These are phyloP conservation scores for Isurus oxyrinchus DNA, from an alignment of 2,113 vertebrate genomes.

Conservation along the genomic window DNA sequence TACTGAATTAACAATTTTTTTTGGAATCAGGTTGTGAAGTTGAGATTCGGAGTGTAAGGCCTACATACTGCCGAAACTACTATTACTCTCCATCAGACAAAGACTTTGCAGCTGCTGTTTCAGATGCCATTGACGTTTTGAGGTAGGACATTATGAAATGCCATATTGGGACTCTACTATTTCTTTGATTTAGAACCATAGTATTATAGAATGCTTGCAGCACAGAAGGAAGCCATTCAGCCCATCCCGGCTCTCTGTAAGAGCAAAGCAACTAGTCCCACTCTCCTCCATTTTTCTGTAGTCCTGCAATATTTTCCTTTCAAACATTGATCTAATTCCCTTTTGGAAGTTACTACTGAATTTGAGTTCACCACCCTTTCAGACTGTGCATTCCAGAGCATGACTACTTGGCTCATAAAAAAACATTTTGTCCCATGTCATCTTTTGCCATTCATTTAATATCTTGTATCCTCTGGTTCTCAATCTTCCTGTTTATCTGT, in stretches of 20 bases:
- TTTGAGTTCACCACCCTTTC: too few relatives aligned
- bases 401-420: too few relatives aligned
- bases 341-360: too few relatives aligned
- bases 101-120: slow-evolving; percentile 70
- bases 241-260: neutral
- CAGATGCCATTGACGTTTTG: slow-evolving; percentile 63
- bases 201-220: neutral
- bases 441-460: too few relatives aligned
- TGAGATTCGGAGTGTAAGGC: slow-evolving; percentile 75
- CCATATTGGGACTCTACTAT: neutral
- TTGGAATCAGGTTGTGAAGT: slow-evolving; percentile 77
- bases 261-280: neutral
- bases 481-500: too few relatives aligned
- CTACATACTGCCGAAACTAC: slow-evolving; percentile 77
- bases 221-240: neutral
- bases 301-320: neutral
- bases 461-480: too few relatives aligned
- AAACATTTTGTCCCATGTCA: too few relatives aligned
- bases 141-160: slow-evolving; percentile 54
- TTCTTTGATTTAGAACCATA: neutral
- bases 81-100: slow-evolving; percentile 69
- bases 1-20: neutral
- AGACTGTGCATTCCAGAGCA: too few relatives aligned
- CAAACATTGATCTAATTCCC: neutral
- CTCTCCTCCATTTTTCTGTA: neutral